These are phyloP conservation scores for Danaus melanippus DNA, from an alignment of 1,140 invertebrate species.

Conservation along the genomic window DNA sequence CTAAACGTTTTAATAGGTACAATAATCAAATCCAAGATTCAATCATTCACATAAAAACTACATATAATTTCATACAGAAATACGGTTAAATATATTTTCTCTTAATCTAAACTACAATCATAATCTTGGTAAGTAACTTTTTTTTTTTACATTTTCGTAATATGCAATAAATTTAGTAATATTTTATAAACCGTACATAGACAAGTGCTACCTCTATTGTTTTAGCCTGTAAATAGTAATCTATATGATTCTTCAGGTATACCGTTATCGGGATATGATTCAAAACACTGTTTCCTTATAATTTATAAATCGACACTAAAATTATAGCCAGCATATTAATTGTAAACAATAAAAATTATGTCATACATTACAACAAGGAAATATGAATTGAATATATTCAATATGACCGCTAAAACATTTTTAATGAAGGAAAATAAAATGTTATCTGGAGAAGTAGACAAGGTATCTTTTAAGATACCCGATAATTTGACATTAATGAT, in stretches of 20 bases:
- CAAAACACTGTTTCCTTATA: slow-evolving; percentile 3
- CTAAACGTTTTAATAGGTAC: slow-evolving; percentile 50
- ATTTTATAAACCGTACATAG: slow-evolving; percentile 57
- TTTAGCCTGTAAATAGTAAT: slow-evolving; percentile 61
- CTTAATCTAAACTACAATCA: slow-evolving; percentile 64
- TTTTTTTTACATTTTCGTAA: slow-evolving; percentile 64
- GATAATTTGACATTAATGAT: slow-evolving; percentile 24
- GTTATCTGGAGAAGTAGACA: slow-evolving; percentile 5
- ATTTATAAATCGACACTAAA: too few species aligned
- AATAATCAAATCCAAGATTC: slow-evolving; percentile 65
- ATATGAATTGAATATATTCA: too few species aligned
- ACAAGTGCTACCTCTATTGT: slow-evolving; percentile 44
- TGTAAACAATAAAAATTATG: too few species aligned
- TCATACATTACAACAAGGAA: too few species aligned
- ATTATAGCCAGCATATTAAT: too few species aligned
- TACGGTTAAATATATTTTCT: slow-evolving; percentile 70
- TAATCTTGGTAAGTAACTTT: slow-evolving; percentile 55
- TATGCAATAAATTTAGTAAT: slow-evolving; percentile 64
- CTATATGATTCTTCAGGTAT: slow-evolving; percentile 59
- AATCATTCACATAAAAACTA: slow-evolving; percentile 70
- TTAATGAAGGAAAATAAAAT: neutral
- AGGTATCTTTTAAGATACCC: slow-evolving; percentile 14
- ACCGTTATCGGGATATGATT: slow-evolving; percentile 65
- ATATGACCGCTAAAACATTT: too few species aligned
- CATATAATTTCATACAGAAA: slow-evolving; percentile 72